These are phyloP conservation scores for Helobdella robusta DNA, from an alignment of 2,888 invertebrate genomes.

Conservation along the genomic window DNA sequence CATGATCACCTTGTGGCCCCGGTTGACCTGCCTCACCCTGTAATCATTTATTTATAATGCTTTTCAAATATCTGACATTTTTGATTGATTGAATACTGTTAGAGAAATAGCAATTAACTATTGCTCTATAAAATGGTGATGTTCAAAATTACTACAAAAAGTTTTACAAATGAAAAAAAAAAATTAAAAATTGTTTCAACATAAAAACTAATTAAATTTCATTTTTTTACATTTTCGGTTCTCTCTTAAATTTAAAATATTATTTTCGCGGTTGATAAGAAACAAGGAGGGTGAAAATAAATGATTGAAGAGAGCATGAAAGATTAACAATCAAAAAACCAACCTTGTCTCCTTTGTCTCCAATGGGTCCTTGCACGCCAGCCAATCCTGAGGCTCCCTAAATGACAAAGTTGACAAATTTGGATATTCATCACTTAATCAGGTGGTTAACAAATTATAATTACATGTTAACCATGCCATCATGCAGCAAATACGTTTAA, in stretches of 20 bases:
- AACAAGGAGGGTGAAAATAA: not conserved
- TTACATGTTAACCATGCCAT: too few relatives aligned
- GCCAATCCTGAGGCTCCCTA: constrained; percentile 66
- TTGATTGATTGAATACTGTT: too few relatives aligned
- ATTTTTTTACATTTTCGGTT: too few relatives aligned
- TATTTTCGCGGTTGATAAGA: not conserved
- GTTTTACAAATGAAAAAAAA: not conserved
- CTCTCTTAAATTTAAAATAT: not conserved
- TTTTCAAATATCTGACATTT: not conserved
- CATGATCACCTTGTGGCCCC: constrained; percentile 31
- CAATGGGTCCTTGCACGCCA: constrained; percentile 59
- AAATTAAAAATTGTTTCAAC: too few relatives aligned
- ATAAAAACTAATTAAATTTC: too few relatives aligned
- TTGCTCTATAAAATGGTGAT: too few relatives aligned
- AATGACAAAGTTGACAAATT: not conserved
- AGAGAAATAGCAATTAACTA: too few relatives aligned
- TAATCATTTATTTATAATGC: not conserved
- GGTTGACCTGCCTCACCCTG: constrained; percentile 30
- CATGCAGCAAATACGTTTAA: not conserved
- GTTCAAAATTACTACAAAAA: not conserved
- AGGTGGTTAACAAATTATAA: too few relatives aligned
- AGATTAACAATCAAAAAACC: not conserved
- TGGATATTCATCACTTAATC: not conserved
- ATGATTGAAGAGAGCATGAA: not conserved
- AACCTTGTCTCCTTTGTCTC: constrained; percentile 53